A percentile compares a stretch with the other conserved stretches of the same genome.
phyloP scores from a whole-genome alignment of 2,797 vertebrate genomes.

The Sus cebifrons region DNA sequence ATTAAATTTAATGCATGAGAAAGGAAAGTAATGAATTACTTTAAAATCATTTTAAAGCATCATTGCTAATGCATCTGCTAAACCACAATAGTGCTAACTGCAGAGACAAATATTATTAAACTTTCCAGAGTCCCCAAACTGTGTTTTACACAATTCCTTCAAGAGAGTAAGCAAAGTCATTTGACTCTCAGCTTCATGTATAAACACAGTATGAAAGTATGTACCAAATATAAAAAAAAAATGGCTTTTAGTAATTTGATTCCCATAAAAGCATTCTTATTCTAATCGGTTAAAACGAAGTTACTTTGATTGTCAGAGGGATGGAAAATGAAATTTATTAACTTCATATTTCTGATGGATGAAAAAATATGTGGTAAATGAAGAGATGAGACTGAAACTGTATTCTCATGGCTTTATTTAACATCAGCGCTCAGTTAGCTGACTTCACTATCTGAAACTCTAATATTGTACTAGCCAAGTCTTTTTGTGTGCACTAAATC shows the following conservation, averaged over 20 bases:
- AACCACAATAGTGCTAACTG: conserved; percentile 76
- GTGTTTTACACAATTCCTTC: conserved; percentile 72
- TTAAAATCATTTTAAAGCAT: conserved; percentile 82
- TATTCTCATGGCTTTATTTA: conserved; percentile 60
- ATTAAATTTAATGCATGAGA: conserved; percentile 84
- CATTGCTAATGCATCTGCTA: conserved; percentile 74
- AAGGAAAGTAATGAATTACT: conserved; percentile 84
- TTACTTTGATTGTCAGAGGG: conserved; percentile 76
- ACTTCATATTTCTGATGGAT: conserved; percentile 64
- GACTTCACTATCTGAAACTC: conserved; percentile 74
- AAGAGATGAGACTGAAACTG: conserved; percentile 69
- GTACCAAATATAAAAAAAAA: conserved; percentile 59
- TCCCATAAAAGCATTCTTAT: conserved; percentile 49
- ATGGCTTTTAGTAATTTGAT: conserved; percentile 72
- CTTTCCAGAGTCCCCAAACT: conserved; percentile 63
- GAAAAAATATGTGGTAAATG: conserved; percentile 40
- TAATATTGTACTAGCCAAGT: conserved; percentile 78
- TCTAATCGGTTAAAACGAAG: conserved; percentile 59
- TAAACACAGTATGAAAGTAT: conserved; percentile 71
- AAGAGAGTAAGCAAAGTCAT: conserved; percentile 59
- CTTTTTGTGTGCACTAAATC: conserved; percentile 74
- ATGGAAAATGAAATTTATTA: conserved; percentile 73
- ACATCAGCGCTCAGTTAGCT: conserved; percentile 67
- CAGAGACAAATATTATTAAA: conserved; percentile 84
- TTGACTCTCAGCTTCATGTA: conserved; percentile 62